These are phyloP conservation scores for Urophycis tenuis DNA, from an alignment of 2,797 vertebrate genomes.

Conservation along the genomic window DNA sequence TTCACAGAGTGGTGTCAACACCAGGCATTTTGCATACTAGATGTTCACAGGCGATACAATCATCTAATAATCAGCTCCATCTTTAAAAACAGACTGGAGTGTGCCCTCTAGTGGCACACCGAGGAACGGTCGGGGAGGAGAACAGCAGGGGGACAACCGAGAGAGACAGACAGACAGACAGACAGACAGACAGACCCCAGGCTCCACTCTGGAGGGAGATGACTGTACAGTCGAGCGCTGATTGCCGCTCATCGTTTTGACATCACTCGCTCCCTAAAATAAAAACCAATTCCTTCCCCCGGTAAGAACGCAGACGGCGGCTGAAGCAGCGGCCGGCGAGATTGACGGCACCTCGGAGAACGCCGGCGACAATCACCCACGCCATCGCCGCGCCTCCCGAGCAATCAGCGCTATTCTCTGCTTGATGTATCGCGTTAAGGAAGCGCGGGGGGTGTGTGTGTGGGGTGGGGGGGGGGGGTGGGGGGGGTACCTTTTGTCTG, in stretches of 20 bases:
- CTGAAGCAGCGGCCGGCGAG: constrained; percentile 23
- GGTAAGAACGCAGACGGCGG: not conserved
- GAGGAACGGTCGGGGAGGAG: constrained; percentile 21
- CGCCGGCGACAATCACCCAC: constrained; percentile 39
- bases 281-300: constrained; percentile 32
- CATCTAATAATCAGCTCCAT: too few relatives aligned
- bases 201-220: not conserved
- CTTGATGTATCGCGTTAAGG: constrained; percentile 44
- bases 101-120: constrained; percentile 48
- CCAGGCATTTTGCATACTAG: not conserved
- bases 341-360: constrained; percentile 44
- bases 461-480: too few relatives aligned
- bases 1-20: not conserved
- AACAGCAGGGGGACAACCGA: too few relatives aligned
- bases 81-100: not conserved
- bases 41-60: not conserved
- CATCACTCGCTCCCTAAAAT: not conserved
- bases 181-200: not conserved
- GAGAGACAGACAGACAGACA: too few relatives aligned
- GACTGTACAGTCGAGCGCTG: not conserved
- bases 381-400: constrained; percentile 47
- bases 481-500: constrained; percentile 56
- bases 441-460: too few relatives aligned
- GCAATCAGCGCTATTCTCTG: constrained; percentile 43
- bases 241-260: not conserved